Evolutionary conservation across 1,140 invertebrate species (phyloP).

Genomic region (Drosophila takahashii): DNA sequence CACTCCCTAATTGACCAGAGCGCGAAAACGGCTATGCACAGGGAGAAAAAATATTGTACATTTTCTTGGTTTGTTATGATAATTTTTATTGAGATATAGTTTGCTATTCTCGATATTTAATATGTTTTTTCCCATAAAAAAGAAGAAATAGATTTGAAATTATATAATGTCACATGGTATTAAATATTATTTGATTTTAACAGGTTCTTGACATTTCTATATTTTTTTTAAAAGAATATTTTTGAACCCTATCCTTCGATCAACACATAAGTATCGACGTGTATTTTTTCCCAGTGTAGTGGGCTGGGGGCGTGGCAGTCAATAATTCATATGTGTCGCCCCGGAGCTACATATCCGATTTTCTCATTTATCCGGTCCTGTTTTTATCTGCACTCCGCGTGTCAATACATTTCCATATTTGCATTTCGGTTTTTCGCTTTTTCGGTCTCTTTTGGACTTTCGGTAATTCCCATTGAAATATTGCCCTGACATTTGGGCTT

Average conservation of each 20-base stretch:
- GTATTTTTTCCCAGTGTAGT: neutral
- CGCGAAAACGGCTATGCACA: neutral
- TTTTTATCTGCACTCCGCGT: slow-evolving; percentile 7
- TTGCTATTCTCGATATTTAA: no score
- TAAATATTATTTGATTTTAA: no score
- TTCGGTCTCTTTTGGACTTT: neutral
- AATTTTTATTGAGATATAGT: no score
- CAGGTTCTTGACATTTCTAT: no score
- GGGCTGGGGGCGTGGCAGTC: slow-evolving; percentile 13
- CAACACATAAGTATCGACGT: no score
- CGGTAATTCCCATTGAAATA: slow-evolving; percentile 31
- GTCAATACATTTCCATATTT: slow-evolving; percentile 21
- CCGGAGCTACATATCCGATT: slow-evolving; percentile 5
- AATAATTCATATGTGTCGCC: slow-evolving; percentile 26
- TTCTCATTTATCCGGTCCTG: neutral
- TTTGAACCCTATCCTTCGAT: no score
- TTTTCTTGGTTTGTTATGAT: neutral
- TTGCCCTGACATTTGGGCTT: slow-evolving; percentile 36
- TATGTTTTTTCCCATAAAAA: no score
- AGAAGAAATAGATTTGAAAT: no score
- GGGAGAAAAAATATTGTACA: neutral
- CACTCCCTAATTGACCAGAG: slow-evolving; percentile 17
- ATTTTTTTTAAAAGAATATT: no score
- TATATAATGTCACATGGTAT: no score
- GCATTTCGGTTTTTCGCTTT: slow-evolving; percentile 17